A percentile compares a stretch with the other conserved stretches of the same genome.
Evolutionary conservation across 2,888 invertebrate species (phyloP).

Genomic region (Dexiosoma caninum): DNA sequence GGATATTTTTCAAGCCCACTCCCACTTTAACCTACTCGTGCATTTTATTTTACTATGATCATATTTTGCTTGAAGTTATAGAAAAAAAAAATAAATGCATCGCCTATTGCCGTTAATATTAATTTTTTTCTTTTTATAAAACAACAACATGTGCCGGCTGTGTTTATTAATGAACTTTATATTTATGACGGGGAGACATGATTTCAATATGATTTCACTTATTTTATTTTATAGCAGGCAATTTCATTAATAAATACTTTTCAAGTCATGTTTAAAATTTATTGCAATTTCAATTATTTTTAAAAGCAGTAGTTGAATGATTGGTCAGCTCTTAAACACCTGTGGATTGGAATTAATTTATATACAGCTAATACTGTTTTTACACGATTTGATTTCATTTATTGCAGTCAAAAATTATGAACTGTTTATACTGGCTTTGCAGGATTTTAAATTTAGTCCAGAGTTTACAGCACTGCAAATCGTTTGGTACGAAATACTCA

Average conservation of each 20-base stretch:
- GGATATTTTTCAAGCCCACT: too few relatives aligned
- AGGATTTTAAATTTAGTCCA: too few relatives aligned
- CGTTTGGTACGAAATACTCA: too few relatives aligned
- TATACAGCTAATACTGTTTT: neutral
- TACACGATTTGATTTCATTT: too few relatives aligned
- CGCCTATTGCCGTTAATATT: too few relatives aligned
- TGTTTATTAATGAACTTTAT: neutral
- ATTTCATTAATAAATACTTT: neutral
- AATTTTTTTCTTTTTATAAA: neutral
- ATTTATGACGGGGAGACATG: conserved; percentile 1
- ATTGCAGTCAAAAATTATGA: too few relatives aligned
- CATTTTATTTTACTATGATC: too few relatives aligned
- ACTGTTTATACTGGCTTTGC: too few relatives aligned
- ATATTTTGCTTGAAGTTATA: neutral
- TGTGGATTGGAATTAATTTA: conserved; percentile 15
- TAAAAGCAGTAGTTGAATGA: conserved; percentile 38
- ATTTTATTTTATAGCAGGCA: neutral
- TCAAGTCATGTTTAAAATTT: neutral
- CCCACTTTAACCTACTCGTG: too few relatives aligned
- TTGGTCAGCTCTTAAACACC: conserved; percentile 33
- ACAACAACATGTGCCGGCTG: conserved; percentile 24
- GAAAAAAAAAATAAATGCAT: neutral
- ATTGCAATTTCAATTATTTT: conserved; percentile 30
- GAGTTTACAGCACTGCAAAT: too few relatives aligned
- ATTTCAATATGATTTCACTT: conserved; percentile 6